Percentiles rank a stretch among this genome's conserved stretches.
Conservation (phyloP, 1,140 invertebrate species). For the Riptortus pedestris region DNA sequence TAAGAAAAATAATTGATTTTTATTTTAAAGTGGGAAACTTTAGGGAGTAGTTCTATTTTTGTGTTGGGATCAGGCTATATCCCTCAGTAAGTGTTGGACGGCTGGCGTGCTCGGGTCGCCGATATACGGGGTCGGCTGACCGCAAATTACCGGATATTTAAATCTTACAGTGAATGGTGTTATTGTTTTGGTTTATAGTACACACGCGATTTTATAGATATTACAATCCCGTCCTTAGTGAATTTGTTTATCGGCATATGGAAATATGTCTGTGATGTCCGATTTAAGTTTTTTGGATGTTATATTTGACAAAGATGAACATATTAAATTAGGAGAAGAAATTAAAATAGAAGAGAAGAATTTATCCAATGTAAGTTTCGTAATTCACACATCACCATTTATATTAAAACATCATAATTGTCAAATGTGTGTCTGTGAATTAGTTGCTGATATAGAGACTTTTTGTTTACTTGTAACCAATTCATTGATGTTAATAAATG, state of each 20-base stretch:
- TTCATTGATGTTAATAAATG: too few relatives aligned
- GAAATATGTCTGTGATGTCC: constrained; percentile 27
- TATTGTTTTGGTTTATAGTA: constrained; percentile 2
- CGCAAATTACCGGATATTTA: constrained; percentile 5
- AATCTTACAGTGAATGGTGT: neutral
- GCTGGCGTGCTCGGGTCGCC: constrained; percentile 1
- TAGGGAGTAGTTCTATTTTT: too few relatives aligned
- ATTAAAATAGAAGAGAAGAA: constrained; percentile 26
- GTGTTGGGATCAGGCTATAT: too few relatives aligned
- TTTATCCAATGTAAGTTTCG: constrained; percentile 8
- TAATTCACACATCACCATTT: neutral
- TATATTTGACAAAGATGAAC: constrained; percentile 29
- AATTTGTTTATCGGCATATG: constrained; percentile 4
- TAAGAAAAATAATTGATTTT: too few relatives aligned
- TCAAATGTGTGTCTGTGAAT: too few relatives aligned
- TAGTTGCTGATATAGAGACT: too few relatives aligned
- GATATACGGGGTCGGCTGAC: neutral
- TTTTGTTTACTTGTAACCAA: too few relatives aligned
- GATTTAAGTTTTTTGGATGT: constrained; percentile 31
- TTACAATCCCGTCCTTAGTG: neutral
- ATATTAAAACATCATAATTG: neutral
- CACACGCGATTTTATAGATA: neutral
- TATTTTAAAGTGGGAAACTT: too few relatives aligned
- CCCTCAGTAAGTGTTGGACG: constrained; percentile 2
- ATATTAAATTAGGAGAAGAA: constrained; percentile 27